A percentile compares a stretch with the other conserved stretches of the same genome.
These are phyloP conservation scores for Percina caprodes DNA, from an alignment of 2,113 vertebrate genomes.

Conservation along the genomic window DNA sequence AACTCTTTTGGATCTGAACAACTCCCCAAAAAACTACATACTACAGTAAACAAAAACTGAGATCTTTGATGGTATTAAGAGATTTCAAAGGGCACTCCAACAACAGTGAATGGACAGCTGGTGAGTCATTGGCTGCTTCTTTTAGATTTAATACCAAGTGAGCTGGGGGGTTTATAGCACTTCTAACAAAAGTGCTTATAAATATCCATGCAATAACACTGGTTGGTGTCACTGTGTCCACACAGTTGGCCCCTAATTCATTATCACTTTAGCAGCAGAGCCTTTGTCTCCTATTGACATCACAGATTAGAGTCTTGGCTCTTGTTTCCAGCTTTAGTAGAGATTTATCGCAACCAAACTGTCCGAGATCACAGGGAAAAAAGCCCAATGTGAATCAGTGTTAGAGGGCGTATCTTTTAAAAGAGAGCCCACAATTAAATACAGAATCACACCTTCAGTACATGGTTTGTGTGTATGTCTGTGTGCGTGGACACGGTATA, in stretches of 20 bases:
- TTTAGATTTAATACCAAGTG: constrained; percentile 14
- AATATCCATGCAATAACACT: constrained; percentile 30
- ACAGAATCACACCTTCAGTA: constrained; percentile 30
- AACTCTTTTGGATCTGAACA: constrained; percentile 44
- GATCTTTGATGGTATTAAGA: constrained; percentile 24
- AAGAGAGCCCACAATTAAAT: constrained; percentile 36
- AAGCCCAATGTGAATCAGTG: constrained; percentile 24
- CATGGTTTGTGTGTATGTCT: not conserved
- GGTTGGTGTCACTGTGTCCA: constrained; percentile 37
- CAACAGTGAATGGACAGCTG: constrained; percentile 6
- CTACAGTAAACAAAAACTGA: constrained; percentile 32
- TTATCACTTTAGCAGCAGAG: constrained; percentile 64
- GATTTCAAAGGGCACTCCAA: constrained; percentile 14
- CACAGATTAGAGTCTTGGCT: constrained; percentile 73
- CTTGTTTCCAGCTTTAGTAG: constrained; percentile 61
- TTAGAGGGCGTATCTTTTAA: constrained; percentile 18
- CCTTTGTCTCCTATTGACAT: constrained; percentile 71
- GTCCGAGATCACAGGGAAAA: constrained; percentile 42
- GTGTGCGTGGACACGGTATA: not conserved
- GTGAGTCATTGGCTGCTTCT: not conserved
- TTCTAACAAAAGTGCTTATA: constrained; percentile 30
- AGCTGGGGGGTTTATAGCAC: constrained; percentile 1
- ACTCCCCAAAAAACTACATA: constrained; percentile 28
- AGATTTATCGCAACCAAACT: constrained; percentile 63
- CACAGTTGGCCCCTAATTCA: constrained; percentile 52